Evolutionary conservation across 2,113 vertebrate genomes (phyloP), one percentile per base, ranked within the genome.

Genomic region (Monarcha castaneiventris): DNA sequence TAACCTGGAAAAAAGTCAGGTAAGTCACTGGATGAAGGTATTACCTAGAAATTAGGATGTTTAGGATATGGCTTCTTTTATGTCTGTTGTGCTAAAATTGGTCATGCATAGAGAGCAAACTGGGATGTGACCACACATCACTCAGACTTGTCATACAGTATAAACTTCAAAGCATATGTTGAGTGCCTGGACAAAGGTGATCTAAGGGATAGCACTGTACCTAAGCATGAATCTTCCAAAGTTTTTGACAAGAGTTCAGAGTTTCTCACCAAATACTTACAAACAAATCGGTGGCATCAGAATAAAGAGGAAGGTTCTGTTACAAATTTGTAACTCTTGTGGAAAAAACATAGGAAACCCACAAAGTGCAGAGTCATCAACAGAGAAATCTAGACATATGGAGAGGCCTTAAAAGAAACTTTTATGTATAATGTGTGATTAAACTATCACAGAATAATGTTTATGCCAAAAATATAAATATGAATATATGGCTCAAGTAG

Each of bases 1-100:
- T 49, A 97, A 98, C 22, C 95, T 99, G 84, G 98, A 99, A 94
- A 99, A 98, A 88, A 98, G 97, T 85, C 98, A 99, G 98, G 99
- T 99, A 93, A 97, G 91, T 46, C 15, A 37, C 8, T 17, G 22
- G 30, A 35, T 58, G n/a, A 64, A 76, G n/a, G 9, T 13, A 12
- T 30, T 58, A 58, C 56, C 49, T 80, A 41, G 49, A 16, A 82
- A 77, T 29, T 7, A 32, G 63, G 64, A 37, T 84, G 19, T 39
- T 78, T 76, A 37, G 62, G 27, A 27, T 43, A 17, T 37, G 32
- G 32, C 27, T 74, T 16, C 49, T 87, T 86, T 68, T 13, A 2
- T 58, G 41, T 72, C 22, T 83, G 16, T 33, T 76, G 25, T 58
- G 41, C 74, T 92, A 30, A 62, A 84, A 41, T 76, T 16, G 63